These are phyloP conservation scores for Triplophysa bombifrons DNA, from an alignment of 2,797 vertebrate species.

Conservation along the genomic window DNA sequence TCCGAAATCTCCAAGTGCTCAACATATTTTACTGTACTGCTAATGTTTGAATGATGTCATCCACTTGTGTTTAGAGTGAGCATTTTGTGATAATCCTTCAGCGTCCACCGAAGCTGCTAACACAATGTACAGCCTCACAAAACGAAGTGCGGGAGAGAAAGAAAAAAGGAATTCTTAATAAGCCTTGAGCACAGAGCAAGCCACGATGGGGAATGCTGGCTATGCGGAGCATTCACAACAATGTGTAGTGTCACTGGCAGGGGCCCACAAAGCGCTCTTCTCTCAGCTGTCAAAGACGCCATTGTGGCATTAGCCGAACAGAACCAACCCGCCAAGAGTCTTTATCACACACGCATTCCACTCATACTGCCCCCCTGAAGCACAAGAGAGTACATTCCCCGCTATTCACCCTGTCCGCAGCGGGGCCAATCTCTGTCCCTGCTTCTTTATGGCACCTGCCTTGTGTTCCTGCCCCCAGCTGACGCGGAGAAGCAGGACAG, in stretches of 20 bases:
- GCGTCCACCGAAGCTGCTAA: slow-evolving; percentile 46
- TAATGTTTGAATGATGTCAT: slow-evolving; percentile 42
- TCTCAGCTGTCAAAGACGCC: slow-evolving; percentile 92
- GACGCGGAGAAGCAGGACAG: slow-evolving; percentile 65
- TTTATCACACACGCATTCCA: slow-evolving; percentile 95
- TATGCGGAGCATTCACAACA: slow-evolving; percentile 96
- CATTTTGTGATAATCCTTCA: slow-evolving; percentile 42
- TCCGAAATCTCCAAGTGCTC: background rate
- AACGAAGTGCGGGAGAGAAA: slow-evolving; percentile 72
- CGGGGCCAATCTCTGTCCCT: slow-evolving; percentile 42
- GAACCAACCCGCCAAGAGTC: slow-evolving; percentile 85
- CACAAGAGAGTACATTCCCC: slow-evolving; percentile 75
- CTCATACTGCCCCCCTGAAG: slow-evolving; percentile 79
- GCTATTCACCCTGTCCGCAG: slow-evolving; percentile 67
- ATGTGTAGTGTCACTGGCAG: slow-evolving; percentile 87
- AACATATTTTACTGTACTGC: slow-evolving; percentile 19
- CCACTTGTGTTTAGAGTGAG: slow-evolving; percentile 36
- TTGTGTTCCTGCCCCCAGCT: slow-evolving; percentile 66
- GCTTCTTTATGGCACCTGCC: slow-evolving; percentile 57
- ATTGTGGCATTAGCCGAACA: slow-evolving; percentile 85
- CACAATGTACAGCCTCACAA: slow-evolving; percentile 59
- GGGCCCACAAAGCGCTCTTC: slow-evolving; percentile 89
- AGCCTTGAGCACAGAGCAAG: slow-evolving; percentile 77
- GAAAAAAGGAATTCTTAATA: slow-evolving; percentile 82
- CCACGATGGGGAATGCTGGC: slow-evolving; percentile 88